Evolutionary conservation across 1,140 invertebrate genomes (phyloP).

Genomic region (Hypothenemus hampei): DNA sequence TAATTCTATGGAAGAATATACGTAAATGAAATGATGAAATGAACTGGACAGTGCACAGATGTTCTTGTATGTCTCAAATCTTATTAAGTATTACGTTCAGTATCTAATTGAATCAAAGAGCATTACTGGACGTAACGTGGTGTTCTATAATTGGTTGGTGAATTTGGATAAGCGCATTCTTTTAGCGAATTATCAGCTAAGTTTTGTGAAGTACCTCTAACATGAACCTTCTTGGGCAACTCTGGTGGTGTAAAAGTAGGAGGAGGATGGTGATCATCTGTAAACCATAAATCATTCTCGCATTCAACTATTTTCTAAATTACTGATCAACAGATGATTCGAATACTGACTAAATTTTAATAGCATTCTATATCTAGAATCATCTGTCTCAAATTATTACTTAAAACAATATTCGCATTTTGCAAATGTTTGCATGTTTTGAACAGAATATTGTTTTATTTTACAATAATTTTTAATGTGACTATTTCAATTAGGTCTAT

Average conservation of each 20-base stretch:
- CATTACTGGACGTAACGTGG: slow-evolving; percentile 21
- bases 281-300: slow-evolving; percentile 65
- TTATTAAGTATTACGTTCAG: too few species aligned
- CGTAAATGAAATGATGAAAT: slow-evolving; percentile 1
- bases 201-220: slow-evolving; percentile 68
- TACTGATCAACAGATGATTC: too few species aligned
- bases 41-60: too few species aligned
- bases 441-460: background rate
- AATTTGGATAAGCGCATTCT: slow-evolving; percentile 3
- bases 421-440: background rate
- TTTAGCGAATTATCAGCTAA: slow-evolving; percentile 18
- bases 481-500: background rate
- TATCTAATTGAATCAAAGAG: too few species aligned
- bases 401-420: background rate
- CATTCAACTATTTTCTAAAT: slow-evolving; percentile 39
- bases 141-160: background rate
- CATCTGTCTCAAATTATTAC: too few species aligned
- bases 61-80: too few species aligned
- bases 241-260: slow-evolving; percentile 94
- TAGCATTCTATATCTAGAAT: too few species aligned
- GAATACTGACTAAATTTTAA: too few species aligned
- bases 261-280: slow-evolving; percentile 90
- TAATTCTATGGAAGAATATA: too few species aligned
- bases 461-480: background rate
- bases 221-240: slow-evolving; percentile 94